Evolutionary conservation across 2,888 invertebrate species (phyloP), one percentile per base, ranked within the genome.

Genomic region (Ecliptopera silaceata): DNA sequence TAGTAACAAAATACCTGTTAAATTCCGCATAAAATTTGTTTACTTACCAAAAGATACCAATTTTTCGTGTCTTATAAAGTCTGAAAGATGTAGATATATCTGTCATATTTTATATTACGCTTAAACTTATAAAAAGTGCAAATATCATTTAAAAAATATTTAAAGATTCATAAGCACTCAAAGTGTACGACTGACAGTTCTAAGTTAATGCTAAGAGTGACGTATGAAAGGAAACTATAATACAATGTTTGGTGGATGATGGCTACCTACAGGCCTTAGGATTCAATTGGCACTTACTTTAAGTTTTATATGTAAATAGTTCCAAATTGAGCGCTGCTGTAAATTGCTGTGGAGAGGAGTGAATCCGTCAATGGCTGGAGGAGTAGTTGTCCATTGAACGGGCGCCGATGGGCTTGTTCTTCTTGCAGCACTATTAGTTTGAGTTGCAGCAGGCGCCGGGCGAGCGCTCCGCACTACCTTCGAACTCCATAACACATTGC

Each of bases 341-440:
- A 89, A 81, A 91, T 89, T 85, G 90, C 90, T 89, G 84, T 82
- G 82, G 75, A 79, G 81, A 78, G 83, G 83, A 82, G 84, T 82
- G 71, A 87, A 47, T 41, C 52, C 52, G 42, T 82, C 71, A 87
- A 46, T 46, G 88, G 90, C 87, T 90, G 86, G 88, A 86, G 90
- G 89, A 88, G 91, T 90, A 88, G 89, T 91, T 84, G 86, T 86
- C 86, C 84, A 84, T 90, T 80, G 87, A 85, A 80, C 83, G 75
- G 66, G 63, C 66, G 70, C 69, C 72, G 77, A 48, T 70, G 78
- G 84, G 93, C 93, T 93, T 94, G 91, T 93, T 93, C 92, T 92
- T 93, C 93, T 93, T 93, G 90, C 93, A 94, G 94, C 93, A 94
- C 94, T 92, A 92, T 94, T 94, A 93, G 88, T 94, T 94, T 94